Evolutionary conservation across 2,888 invertebrate species (phyloP), one percentile per base, ranked within the genome.

Genomic region (Leucophenga maculata): DNA sequence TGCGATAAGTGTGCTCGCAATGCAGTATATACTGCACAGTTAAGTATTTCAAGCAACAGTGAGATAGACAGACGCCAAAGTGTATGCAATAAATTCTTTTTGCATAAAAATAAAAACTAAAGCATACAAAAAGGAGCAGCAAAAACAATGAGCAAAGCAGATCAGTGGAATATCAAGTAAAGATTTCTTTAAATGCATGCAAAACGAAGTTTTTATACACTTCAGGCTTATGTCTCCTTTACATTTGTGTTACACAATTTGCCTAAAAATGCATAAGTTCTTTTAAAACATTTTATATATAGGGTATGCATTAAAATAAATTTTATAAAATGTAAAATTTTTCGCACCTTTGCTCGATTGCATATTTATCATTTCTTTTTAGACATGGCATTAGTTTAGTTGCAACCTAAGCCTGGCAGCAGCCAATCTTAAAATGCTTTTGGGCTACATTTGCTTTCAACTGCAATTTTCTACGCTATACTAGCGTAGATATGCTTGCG

Each of bases 311-410:
- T 9, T 16, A 32, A 62, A 54, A 54, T 39, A 20, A 31, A 69
- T 20, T 54, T 57, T 54, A 54, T 20, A 65, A 52, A 26, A 8
- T n/a, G 52, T 76, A 79, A 79, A 79, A 76, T 79, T 79, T 74
- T 67, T 77, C 22, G 72, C 79, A 78, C 78, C 78, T 78, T 79
- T 78, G 71, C 78, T 69, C 79, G 74, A 74, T 77, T 75, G 78
- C 78, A 78, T 79, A 78, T 78, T 78, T 78, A 78, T 78, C 79
- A 78, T 79, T 79, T 70, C 68, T 68, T 76, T 79, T 20, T 54
- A 11, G 79, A 67, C 79, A 75, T 66, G 59, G 72, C 69, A 70
- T 54, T 65, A 69, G 66, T 2, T 6, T 8, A 39, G 39, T 11
- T 39, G 11, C 39, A 39, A 6, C 1, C 8, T 13, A 20, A 54